phyloP scores from a whole-genome alignment of 2,113 vertebrate genomes.

The Prionailurus viverrinus region DNA sequence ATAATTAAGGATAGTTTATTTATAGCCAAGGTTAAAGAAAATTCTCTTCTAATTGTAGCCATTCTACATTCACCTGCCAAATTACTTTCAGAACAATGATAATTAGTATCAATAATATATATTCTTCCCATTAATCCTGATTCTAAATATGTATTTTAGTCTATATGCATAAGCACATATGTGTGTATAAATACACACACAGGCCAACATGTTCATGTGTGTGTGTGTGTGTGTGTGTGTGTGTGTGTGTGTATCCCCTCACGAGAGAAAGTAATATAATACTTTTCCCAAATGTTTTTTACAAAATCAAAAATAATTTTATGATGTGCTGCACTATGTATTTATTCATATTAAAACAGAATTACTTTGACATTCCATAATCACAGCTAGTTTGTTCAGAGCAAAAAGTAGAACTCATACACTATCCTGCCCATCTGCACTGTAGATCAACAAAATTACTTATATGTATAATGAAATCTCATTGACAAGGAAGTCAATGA shows the following conservation, averaged over 20 bases:
- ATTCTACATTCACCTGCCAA: not conserved
- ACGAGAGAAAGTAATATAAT: not conserved
- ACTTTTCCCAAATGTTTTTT: not conserved
- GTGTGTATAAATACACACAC: not conserved
- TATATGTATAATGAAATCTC: not conserved
- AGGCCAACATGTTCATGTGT: not conserved
- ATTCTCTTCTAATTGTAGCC: not conserved
- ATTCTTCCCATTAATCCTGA: not conserved
- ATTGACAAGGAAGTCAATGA: not conserved
- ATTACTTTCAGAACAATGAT: not conserved
- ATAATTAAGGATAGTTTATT: not conserved
- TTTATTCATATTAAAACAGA: not conserved
- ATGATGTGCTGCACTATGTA: not conserved
- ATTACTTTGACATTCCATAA: conserved; percentile 23
- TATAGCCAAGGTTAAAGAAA: not conserved
- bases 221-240: not conserved
- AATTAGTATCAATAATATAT: not conserved
- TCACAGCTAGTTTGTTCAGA: not conserved
- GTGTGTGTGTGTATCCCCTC: not conserved
- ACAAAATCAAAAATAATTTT: not conserved
- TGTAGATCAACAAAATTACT: not conserved
- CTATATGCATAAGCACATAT: not conserved
- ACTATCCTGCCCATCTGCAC: not conserved
- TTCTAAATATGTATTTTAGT: not conserved
- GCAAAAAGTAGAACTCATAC: not conserved